Evolutionary conservation across 1,140 invertebrate species (phyloP).

Genomic region (Drosophila paulistorum): DNA sequence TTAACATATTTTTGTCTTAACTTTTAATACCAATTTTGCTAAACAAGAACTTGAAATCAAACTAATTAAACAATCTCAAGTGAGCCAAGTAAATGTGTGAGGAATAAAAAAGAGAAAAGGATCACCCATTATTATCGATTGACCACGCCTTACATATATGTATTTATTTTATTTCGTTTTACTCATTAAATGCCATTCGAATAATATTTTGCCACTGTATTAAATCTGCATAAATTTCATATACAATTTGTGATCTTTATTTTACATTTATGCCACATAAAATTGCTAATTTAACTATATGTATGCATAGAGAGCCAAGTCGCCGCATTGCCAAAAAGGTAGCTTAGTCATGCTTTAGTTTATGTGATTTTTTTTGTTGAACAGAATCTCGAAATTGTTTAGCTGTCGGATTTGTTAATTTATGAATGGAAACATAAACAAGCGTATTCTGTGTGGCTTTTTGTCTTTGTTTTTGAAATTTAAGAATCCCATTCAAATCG

Average conservation of each 20-base stretch:
- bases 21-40: background rate
- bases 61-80: too few species aligned
- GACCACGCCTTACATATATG: too few species aligned
- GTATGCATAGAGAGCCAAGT: background rate
- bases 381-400: conserved; percentile 31
- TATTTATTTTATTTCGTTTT: background rate
- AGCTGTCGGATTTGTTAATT: conserved; percentile 54
- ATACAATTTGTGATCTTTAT: conserved; percentile 57
- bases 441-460: conserved; percentile 30
- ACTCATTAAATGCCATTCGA: conserved; percentile 20
- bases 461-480: background rate
- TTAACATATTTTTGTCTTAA: conserved; percentile 29
- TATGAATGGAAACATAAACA: conserved; percentile 52
- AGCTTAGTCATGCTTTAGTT: conserved; percentile 56
- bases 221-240: conserved; percentile 53
- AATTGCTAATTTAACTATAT: conserved; percentile 5
- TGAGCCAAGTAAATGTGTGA: background rate
- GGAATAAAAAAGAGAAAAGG: too few species aligned
- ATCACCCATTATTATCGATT: too few species aligned
- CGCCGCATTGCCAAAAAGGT: background rate
- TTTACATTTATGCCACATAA: conserved; percentile 55
- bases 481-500: conserved; percentile 39
- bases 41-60: background rate
- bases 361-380: conserved; percentile 39
- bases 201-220: conserved; percentile 63